Base-by-base conservation (phyloP, 2,888 invertebrate species). In the Helleia helle region DNA sequence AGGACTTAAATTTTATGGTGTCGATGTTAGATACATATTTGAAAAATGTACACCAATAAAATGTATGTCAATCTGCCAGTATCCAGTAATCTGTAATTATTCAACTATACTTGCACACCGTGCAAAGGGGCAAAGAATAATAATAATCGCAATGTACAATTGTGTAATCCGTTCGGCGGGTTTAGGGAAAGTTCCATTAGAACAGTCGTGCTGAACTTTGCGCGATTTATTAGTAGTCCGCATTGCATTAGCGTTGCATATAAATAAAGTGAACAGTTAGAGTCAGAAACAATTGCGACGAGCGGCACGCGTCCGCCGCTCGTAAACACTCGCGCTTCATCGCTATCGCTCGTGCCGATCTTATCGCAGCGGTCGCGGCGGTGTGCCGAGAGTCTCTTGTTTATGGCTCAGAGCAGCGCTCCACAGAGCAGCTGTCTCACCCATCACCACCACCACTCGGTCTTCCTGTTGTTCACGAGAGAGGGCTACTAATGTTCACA, bases 301-400 rank as follows among this genome's bases (percentile, higher is more conserved):
- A n/a, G n/a, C 39, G 50, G 51, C 47, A 49, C 54, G 54, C 56
- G 51, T 49, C 43, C 47, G 56, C 58, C 57, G 59, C 59, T 70
- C 72, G 64, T 71, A 72, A 71, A 71, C n/a, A n/a, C 59, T 57
- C 51, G 59, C 58, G 58, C 60, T 65, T 67, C 68, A 68, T 69
- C 71, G 69, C 64, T 68, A 70, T 71, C 70, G 71, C 70, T 68
- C 73, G 72, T 68, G 74, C 65, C 55, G 74, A 75, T 73, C 58
- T 56, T 73, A 75, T 75, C 75, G 49, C 40, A n/a, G n/a, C n/a
- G n/a, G n/a, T n/a, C n/a, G n/a, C n/a, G n/a, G n/a, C n/a, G n/a
- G n/a, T n/a, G n/a, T n/a, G 30, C 44, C 22, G 40, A 38, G 52
- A 62, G 57, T 70, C 66, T 70, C 56, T 63, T 60, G 59, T 62